phyloP scores from a whole-genome alignment of 2,113 vertebrate genomes.

The Malurus elegans region DNA sequence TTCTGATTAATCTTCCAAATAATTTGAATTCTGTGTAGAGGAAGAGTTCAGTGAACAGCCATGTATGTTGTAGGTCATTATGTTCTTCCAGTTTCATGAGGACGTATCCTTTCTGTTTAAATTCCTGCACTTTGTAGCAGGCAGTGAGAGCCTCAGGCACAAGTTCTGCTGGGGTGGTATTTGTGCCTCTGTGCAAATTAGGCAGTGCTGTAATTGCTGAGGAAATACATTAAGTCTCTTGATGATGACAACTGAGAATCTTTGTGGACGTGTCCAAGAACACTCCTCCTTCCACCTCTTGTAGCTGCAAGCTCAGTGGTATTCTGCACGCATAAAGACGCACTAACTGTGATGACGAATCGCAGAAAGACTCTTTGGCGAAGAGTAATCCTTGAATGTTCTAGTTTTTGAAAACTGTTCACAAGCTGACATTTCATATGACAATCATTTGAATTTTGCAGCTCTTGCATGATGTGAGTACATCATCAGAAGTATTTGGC shows the following conservation, averaged over 20 bases:
- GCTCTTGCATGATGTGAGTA: slow-evolving; percentile 6
- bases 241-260: background rate
- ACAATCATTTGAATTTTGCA: background rate
- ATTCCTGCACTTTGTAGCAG: background rate
- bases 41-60: background rate
- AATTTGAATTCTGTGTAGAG: background rate
- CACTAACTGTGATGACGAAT: background rate
- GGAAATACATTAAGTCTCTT: background rate
- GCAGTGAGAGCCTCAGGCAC: background rate
- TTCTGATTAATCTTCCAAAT: background rate
- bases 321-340: background rate
- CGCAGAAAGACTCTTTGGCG: background rate
- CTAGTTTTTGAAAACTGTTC: background rate
- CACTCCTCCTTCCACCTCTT: background rate
- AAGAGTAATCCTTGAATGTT: background rate
- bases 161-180: background rate
- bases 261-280: background rate
- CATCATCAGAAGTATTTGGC: background rate
- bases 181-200: background rate
- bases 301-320: background rate
- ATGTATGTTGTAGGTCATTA: background rate
- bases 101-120: background rate
- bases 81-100: background rate
- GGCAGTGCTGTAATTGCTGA: background rate
- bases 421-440: background rate